Evolutionary conservation across 2,113 vertebrate species (phyloP).

Genomic region (Scomber japonicus): DNA sequence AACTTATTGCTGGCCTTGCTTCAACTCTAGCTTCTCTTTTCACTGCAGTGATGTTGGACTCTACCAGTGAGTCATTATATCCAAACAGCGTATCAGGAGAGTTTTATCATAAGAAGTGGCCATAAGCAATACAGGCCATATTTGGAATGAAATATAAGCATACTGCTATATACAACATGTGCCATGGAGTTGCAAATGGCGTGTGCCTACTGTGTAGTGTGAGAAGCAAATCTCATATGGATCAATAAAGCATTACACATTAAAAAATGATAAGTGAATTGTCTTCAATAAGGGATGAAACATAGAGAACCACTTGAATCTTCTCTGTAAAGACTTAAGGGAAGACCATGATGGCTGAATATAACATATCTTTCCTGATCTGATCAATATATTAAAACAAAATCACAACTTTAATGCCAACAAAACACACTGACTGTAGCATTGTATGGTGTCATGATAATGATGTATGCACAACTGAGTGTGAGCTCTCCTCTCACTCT

Average conservation of each 20-base stretch:
- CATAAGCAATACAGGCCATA: slow-evolving; percentile 4
- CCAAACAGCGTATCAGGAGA: slow-evolving; percentile 28
- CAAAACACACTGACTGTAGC: neutral
- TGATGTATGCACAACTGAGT: too few species aligned
- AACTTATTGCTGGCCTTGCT: slow-evolving; percentile 54
- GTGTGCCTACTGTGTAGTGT: neutral
- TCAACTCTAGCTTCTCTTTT: slow-evolving; percentile 45
- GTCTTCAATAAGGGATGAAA: slow-evolving; percentile 19
- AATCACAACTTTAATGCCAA: too few species aligned
- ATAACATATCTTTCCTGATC: neutral
- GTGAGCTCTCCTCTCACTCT: too few species aligned
- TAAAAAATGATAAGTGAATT: slow-evolving; percentile 41
- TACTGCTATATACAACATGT: neutral
- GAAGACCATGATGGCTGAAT: neutral
- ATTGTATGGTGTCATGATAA: too few species aligned
- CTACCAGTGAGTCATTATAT: slow-evolving; percentile 44
- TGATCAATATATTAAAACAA: neutral
- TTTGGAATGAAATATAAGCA: slow-evolving; percentile 1
- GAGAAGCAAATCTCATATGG: slow-evolving; percentile 20
- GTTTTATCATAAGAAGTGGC: slow-evolving; percentile 23
- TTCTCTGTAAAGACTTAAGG: neutral
- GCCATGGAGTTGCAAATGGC: neutral
- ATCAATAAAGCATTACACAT: slow-evolving; percentile 51
- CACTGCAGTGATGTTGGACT: slow-evolving; percentile 34
- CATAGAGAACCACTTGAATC: slow-evolving; percentile 22